Evolutionary conservation across 2,113 vertebrate species (phyloP).

Genomic region (Lophura nycthemera): DNA sequence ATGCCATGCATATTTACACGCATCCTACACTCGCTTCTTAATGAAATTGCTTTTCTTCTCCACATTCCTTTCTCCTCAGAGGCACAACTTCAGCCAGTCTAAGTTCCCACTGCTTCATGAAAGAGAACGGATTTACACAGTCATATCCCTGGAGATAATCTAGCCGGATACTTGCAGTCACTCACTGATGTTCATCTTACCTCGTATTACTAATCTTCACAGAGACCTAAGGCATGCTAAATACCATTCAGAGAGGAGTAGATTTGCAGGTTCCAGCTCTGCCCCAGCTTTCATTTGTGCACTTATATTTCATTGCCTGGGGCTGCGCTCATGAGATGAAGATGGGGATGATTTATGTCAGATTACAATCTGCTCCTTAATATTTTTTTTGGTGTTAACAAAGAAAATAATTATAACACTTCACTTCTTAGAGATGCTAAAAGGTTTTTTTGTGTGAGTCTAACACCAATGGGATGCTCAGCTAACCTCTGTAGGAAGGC

Average conservation of each 20-base stretch:
- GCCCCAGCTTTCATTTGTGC: neutral
- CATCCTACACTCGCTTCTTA: neutral
- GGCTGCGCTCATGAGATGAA: slow-evolving; percentile 30
- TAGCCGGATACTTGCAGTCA: neutral
- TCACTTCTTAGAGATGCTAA: slow-evolving; percentile 1
- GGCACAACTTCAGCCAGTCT: neutral
- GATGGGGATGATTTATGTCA: slow-evolving; percentile 26
- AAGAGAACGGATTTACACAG: neutral
- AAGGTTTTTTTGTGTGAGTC: neutral
- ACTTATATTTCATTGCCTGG: neutral
- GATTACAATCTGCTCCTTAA: slow-evolving; percentile 15
- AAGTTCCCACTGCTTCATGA: neutral
- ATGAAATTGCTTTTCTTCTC: neutral
- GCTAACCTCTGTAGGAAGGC: slow-evolving; percentile 2
- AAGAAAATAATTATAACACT: slow-evolving; percentile 15
- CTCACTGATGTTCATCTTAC: neutral
- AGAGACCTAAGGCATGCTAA: neutral
- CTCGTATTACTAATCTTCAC: neutral
- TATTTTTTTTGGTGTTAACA: slow-evolving; percentile 28
- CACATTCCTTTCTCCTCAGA: neutral
- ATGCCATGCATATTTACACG: neutral
- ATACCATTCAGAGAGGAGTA: neutral
- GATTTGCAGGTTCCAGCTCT: neutral
- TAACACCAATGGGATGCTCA: slow-evolving; percentile 15
- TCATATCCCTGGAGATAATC: neutral